phyloP scores from a whole-genome alignment of 1,140 invertebrate genomes.

The Neuroterus valhalla region DNA sequence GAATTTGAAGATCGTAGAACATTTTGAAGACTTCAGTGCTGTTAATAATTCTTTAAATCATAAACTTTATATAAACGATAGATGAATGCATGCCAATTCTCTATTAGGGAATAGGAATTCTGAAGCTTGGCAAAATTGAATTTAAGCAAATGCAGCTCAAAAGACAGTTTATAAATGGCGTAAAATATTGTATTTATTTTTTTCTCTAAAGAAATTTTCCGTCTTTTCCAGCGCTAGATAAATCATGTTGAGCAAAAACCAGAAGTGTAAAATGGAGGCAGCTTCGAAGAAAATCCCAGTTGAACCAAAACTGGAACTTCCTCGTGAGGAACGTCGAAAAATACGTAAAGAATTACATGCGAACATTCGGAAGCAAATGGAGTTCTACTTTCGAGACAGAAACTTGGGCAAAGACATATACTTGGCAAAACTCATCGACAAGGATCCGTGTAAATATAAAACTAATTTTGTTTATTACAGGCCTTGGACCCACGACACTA shows the following conservation, averaged over 20 bases:
- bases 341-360: conserved; percentile 84
- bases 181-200: no score
- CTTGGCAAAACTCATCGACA: conserved; percentile 81
- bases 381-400: conserved; percentile 95
- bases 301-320: conserved; percentile 56
- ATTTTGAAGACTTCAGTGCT: no score
- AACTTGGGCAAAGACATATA: conserved; percentile 91
- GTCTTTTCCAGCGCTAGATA: not conserved
- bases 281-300: conserved; percentile 69
- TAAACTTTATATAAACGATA: no score
- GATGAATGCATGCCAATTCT: no score
- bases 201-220: no score
- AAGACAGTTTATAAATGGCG: no score
- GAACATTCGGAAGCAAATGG: conserved; percentile 88
- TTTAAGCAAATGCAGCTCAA: no score
- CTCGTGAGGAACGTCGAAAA: conserved; percentile 73
- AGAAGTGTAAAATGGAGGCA: conserved; percentile 65
- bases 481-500: no score
- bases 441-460: conserved; percentile 82
- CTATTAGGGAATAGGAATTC: no score
- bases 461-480: conserved; percentile 85
- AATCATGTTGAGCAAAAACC: conserved; percentile 71
- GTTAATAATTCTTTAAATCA: no score
- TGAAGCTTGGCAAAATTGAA: no score
- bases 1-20: no score